These are phyloP conservation scores for Cacoxenus indagator DNA, from an alignment of 2,888 invertebrate genomes.

Conservation along the genomic window DNA sequence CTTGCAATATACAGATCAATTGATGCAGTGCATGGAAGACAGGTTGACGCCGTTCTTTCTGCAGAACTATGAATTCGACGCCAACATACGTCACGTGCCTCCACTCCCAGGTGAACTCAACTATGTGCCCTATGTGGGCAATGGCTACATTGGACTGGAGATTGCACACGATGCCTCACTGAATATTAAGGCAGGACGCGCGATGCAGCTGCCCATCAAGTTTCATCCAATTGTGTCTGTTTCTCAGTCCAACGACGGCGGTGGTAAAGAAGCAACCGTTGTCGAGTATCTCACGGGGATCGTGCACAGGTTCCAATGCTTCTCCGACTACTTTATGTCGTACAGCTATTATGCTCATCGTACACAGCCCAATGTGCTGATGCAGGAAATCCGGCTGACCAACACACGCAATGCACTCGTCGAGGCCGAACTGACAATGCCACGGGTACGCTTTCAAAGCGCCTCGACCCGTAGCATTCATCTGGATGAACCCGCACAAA, in stretches of 20 bases:
- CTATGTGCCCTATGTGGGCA: slow-evolving; percentile 82
- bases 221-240: slow-evolving; percentile 78
- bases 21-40: slow-evolving; percentile 78
- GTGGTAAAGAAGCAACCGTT: slow-evolving; percentile 77
- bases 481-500: slow-evolving; percentile 46
- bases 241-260: slow-evolving; percentile 66
- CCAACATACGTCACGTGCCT: slow-evolving; percentile 76
- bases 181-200: slow-evolving; percentile 78
- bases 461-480: slow-evolving; percentile 54
- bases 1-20: slow-evolving; percentile 60
- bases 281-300: slow-evolving; percentile 79
- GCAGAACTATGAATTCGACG: slow-evolving; percentile 77
- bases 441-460: slow-evolving; percentile 71
- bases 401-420: slow-evolving; percentile 79
- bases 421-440: slow-evolving; percentile 75
- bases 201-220: slow-evolving; percentile 76
- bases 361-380: slow-evolving; percentile 81
- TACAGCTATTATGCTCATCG: slow-evolving; percentile 86
- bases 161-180: slow-evolving; percentile 76
- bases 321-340: slow-evolving; percentile 75
- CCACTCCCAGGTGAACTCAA: slow-evolving; percentile 73
- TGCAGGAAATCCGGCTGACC: slow-evolving; percentile 84
- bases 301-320: slow-evolving; percentile 79
- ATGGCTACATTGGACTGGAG: slow-evolving; percentile 79
- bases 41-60: slow-evolving; percentile 76